phyloP scores from a whole-genome alignment of 1,140 invertebrate genomes.

The Drosophila obscura region DNA sequence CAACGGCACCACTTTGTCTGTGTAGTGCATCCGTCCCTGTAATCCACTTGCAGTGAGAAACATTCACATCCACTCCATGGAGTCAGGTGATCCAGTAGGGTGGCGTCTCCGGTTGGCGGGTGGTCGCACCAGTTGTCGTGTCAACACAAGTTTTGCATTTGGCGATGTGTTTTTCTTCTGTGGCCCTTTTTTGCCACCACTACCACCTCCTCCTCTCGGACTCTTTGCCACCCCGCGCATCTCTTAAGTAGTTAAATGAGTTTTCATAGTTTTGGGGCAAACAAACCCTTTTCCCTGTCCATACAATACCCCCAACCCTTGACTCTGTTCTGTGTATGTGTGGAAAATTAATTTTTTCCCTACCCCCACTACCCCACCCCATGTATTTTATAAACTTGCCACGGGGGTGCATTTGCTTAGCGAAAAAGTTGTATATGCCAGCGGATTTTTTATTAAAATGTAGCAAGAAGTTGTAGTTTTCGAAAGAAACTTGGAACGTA shows the following conservation, averaged over 20 bases:
- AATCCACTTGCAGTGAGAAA: constrained; percentile 47
- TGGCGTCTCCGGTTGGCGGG: background rate
- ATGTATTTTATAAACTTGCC: constrained; percentile 34
- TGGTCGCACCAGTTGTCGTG: constrained; percentile 52
- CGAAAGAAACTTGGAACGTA: constrained; percentile 32
- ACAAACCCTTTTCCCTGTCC: constrained; percentile 23
- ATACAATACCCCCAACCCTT: too few relatives aligned
- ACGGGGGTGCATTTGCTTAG: constrained; percentile 53
- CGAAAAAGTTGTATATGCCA: constrained; percentile 38
- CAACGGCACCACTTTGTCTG: constrained; percentile 52
- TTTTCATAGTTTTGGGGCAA: constrained; percentile 70
- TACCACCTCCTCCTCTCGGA: background rate
- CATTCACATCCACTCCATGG: constrained; percentile 19
- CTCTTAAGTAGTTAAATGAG: constrained; percentile 75
- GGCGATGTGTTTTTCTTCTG: constrained; percentile 69
- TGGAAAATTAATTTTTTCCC: constrained; percentile 54
- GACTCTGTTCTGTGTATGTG: constrained; percentile 6
- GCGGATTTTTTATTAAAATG: constrained; percentile 53
- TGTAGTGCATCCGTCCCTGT: constrained; percentile 49
- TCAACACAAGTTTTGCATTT: constrained; percentile 80
- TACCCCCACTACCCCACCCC: constrained; percentile 10
- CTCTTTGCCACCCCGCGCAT: background rate
- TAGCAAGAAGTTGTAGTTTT: constrained; percentile 33
- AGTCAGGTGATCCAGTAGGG: constrained; percentile 24
- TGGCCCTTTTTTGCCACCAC: constrained; percentile 12